Percentiles rank a stretch among this genome's conserved stretches.
phyloP scores from a whole-genome alignment of 2,888 invertebrate genomes.

The Ophioninae sp. region DNA sequence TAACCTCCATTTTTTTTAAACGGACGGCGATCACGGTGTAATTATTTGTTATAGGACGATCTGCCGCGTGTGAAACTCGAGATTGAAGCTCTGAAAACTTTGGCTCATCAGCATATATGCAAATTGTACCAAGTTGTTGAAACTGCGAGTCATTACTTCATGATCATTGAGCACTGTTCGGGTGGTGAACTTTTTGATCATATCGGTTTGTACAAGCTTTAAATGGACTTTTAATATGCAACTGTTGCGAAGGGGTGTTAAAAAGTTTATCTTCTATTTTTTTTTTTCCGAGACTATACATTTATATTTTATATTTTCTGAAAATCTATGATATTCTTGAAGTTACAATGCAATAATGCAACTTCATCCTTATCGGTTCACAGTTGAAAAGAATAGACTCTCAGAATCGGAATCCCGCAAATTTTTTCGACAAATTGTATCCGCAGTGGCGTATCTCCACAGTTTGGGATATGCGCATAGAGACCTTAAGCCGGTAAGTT shows the following conservation, averaged over 20 bases:
- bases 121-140: conserved; percentile 91
- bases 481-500: conserved; percentile 90
- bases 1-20: not conserved
- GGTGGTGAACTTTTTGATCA: conserved; percentile 94
- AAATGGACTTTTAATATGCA: not conserved
- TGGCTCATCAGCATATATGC: conserved; percentile 89
- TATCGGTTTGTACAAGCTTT: conserved; percentile 81
- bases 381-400: conserved; percentile 87
- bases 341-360: not conserved
- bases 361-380: not conserved
- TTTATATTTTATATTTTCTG: no score
- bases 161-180: conserved; percentile 92
- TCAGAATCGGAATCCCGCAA: conserved; percentile 88
- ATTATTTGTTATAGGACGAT: conserved; percentile 84
- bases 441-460: conserved; percentile 90
- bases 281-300: no score
- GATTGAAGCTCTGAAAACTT: conserved; percentile 87
- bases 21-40: not conserved
- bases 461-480: conserved; percentile 89
- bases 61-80: conserved; percentile 88
- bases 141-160: conserved; percentile 87
- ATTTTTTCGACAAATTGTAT: conserved; percentile 90
- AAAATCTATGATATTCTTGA: not conserved
- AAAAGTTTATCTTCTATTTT: no score
- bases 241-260: not conserved